These are phyloP conservation scores for Siniperca scherzeri DNA, from an alignment of 2,797 vertebrate genomes.

Conservation along the genomic window DNA sequence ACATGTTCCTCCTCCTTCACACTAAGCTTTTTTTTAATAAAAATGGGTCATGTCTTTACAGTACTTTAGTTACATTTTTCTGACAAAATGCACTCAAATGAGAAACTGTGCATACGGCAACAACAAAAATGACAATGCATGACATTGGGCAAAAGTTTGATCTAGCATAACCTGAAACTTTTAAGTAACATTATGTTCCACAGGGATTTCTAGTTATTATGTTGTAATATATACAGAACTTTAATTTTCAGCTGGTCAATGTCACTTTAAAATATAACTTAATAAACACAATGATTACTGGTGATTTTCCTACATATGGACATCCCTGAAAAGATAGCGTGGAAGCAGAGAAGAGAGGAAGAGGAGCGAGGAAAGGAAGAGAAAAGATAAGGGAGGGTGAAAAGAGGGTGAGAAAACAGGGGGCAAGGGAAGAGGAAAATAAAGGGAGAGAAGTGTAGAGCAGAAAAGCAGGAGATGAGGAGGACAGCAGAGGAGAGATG, in stretches of 20 bases:
- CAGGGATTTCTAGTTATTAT: background rate
- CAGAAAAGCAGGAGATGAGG: background rate
- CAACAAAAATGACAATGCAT: background rate
- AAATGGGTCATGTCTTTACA: background rate
- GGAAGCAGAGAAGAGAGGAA: background rate
- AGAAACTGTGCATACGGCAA: background rate
- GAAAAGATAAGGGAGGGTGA: background rate
- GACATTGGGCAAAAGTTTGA: background rate
- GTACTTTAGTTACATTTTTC: background rate
- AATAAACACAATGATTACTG: constrained; percentile 10
- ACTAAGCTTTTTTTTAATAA: background rate
- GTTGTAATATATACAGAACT: background rate
- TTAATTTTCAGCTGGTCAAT: constrained; percentile 5
- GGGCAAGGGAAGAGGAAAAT: background rate
- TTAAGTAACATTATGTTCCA: background rate
- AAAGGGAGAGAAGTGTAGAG: background rate
- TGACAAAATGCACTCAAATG: background rate
- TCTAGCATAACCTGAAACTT: background rate
- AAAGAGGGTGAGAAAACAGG: background rate
- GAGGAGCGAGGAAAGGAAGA: background rate
- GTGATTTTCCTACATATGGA: constrained; percentile 21
- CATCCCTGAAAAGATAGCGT: background rate
- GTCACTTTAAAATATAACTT: constrained; percentile 20
- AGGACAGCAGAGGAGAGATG: background rate
- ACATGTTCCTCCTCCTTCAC: background rate